phyloP scores from a whole-genome alignment of 2,888 invertebrate species.

The Andrena trimmerana region DNA sequence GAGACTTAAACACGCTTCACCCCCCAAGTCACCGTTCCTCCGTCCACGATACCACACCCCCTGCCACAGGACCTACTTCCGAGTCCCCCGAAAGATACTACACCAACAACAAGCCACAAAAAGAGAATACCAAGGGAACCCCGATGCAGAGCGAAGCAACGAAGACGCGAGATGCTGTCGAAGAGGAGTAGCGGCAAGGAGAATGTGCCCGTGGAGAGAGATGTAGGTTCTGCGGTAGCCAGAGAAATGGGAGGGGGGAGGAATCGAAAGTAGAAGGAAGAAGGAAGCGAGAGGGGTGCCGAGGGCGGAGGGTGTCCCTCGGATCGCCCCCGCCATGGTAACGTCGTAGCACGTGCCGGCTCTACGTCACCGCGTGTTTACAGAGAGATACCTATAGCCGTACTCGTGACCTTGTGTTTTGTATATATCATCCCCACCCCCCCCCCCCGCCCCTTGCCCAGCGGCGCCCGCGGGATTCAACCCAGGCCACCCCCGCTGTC shows the following conservation, averaged over 20 bases:
- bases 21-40: too few relatives aligned
- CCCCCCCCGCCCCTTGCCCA: conserved; percentile 27
- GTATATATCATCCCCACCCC: conserved; percentile 73
- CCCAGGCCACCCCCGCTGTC: conserved; percentile 54
- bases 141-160: neutral
- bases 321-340: conserved; percentile 60
- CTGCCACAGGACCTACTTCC: too few relatives aligned
- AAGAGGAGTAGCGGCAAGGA: neutral
- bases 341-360: conserved; percentile 75
- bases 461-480: conserved; percentile 56
- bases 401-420: conserved; percentile 83
- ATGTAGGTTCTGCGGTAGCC: too few relatives aligned
- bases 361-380: conserved; percentile 82
- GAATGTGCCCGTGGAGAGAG: neutral
- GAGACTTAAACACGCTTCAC: too few relatives aligned
- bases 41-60: too few relatives aligned
- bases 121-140: neutral
- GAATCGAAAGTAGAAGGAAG: conserved; percentile 41
- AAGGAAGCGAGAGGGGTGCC: conserved; percentile 27
- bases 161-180: neutral
- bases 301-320: conserved; percentile 59
- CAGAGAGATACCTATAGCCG: conserved; percentile 80
- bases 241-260: neutral
- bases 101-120: too few relatives aligned
- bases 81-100: too few relatives aligned